Percentiles rank a stretch among this genome's conserved stretches.
Conservation (phyloP, 2,797 vertebrate species). For the Tamandua tetradactyla region DNA sequence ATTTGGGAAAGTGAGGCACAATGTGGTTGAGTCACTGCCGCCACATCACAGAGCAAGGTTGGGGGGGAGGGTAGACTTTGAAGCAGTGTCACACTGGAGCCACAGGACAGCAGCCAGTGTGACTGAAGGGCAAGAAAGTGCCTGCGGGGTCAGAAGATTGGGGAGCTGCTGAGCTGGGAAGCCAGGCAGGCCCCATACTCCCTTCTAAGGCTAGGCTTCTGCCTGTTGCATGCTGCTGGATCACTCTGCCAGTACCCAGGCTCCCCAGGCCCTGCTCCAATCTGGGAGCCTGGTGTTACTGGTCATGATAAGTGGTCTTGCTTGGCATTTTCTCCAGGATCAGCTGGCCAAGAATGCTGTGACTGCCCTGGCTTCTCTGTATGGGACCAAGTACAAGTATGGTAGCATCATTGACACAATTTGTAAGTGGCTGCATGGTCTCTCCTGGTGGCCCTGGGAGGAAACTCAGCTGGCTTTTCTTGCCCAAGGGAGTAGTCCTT, state of each 20-base stretch:
- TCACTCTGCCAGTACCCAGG: background rate
- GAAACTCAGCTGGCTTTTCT: background rate
- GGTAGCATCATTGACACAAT: conserved; percentile 94
- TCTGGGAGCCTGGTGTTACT: background rate
- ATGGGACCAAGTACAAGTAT: conserved; percentile 89
- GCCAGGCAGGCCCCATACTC: background rate
- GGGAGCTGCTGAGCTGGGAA: fast-evolving
- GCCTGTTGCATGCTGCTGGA: background rate
- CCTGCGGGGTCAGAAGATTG: background rate
- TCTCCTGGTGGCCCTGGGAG: background rate
- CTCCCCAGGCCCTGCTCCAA: background rate
- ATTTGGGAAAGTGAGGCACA: background rate
- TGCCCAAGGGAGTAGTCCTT: fast-evolving
- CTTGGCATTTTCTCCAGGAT: conserved; percentile 83
- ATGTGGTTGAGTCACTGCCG: background rate
- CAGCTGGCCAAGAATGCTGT: conserved; percentile 87
- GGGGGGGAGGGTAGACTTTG: background rate
- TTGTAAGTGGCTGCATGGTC: conserved; percentile 88
- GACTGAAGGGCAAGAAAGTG: background rate
- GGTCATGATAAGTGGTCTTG: background rate
- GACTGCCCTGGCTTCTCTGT: conserved; percentile 88
- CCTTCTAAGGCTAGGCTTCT: background rate
- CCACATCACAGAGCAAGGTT: background rate
- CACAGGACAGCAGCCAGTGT: too few relatives aligned
- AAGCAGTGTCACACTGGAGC: background rate